A percentile compares a stretch with the other conserved stretches of the same genome.
These are phyloP conservation scores for Sitobion miscanthi DNA, from an alignment of 1,140 invertebrate genomes.

Conservation along the genomic window DNA sequence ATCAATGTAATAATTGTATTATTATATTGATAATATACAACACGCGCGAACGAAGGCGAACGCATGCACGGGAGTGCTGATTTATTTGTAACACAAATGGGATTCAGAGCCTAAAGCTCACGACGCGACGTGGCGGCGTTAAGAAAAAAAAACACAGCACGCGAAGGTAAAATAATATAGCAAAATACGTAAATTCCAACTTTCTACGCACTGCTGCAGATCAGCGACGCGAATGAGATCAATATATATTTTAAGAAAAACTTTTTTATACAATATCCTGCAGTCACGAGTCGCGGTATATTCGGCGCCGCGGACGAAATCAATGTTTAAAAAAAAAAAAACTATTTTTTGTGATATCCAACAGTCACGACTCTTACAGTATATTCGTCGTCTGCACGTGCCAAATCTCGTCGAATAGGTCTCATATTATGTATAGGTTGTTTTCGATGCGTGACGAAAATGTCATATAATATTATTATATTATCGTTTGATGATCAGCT, in stretches of 20 bases:
- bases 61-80: not conserved
- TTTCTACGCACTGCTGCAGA: conserved; percentile 3
- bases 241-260: conserved; percentile 14
- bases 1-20: not conserved
- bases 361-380: not conserved
- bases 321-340: not conserved
- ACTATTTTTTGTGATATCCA: not conserved
- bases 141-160: not conserved
- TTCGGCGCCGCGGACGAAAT: not conserved
- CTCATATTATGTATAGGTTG: not conserved
- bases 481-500: conserved; percentile 1
- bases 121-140: not conserved
- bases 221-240: not conserved
- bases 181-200: not conserved
- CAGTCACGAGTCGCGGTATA: not conserved
- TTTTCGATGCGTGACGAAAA: conserved; percentile 44
- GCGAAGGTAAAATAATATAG: conserved; percentile 26
- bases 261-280: not conserved
- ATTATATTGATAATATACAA: not conserved
- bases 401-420: not conserved
- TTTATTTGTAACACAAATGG: conserved; percentile 35
- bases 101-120: conserved; percentile 44
- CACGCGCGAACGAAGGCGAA: not conserved
- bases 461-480: not conserved
- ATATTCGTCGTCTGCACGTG: conserved; percentile 3